Percentiles rank a stretch among this genome's conserved stretches.
phyloP scores from a whole-genome alignment of 2,888 invertebrate species.

The Caenorhabditis becei region DNA sequence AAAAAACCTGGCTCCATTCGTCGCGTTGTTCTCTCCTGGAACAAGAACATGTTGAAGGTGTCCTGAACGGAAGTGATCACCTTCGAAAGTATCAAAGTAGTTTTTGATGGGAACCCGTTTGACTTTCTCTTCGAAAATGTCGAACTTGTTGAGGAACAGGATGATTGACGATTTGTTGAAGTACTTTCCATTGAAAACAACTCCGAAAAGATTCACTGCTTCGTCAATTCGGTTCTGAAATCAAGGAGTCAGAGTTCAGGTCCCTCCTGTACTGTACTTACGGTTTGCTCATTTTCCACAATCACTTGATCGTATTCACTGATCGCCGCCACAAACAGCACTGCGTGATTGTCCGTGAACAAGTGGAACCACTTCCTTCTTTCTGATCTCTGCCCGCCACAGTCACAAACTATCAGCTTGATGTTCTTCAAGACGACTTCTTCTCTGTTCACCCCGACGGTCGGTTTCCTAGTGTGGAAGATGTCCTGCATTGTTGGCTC shows the following conservation, averaged over 20 bases:
- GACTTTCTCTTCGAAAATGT: constrained; percentile 78
- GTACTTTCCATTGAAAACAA: constrained; percentile 69
- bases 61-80: constrained; percentile 43
- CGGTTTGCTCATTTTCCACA: constrained; percentile 73
- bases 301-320: constrained; percentile 77
- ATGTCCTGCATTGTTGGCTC: constrained; percentile 76
- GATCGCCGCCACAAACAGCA: constrained; percentile 78
- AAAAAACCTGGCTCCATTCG: constrained; percentile 68
- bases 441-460: constrained; percentile 76
- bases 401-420: constrained; percentile 71
- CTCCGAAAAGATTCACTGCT: constrained; percentile 74
- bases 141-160: constrained; percentile 80
- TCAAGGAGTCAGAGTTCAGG: neutral
- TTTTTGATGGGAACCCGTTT: constrained; percentile 63
- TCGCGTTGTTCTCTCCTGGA: constrained; percentile 70
- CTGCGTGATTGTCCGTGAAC: constrained; percentile 76
- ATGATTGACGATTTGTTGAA: constrained; percentile 77
- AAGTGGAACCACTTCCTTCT: constrained; percentile 79
- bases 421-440: constrained; percentile 73
- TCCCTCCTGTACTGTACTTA: constrained; percentile 21
- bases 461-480: constrained; percentile 77
- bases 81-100: constrained; percentile 70
- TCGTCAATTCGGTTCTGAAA: constrained; percentile 79
- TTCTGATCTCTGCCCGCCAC: constrained; percentile 79
- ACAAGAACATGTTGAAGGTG: neutral